phyloP scores from a whole-genome alignment of 2,113 vertebrate species.

The Machaerirhynchus nigripectus region DNA sequence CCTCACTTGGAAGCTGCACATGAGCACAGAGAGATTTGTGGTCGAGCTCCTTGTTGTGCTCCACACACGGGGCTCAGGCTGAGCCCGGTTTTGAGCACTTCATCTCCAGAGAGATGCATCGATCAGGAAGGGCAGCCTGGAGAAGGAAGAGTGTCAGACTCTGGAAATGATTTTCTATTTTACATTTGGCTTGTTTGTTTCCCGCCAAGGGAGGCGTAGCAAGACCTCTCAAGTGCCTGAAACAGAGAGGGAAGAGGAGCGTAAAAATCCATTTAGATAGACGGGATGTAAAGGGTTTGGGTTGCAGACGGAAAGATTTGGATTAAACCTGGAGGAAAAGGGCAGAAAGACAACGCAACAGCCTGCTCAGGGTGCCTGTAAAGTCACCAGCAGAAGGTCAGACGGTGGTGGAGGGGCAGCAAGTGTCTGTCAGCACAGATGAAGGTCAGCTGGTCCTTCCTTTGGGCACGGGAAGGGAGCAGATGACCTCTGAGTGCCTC shows the following conservation, averaged over 20 bases:
- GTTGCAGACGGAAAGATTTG: background rate
- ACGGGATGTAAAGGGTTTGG: background rate
- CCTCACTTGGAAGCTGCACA: background rate
- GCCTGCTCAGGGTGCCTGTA: background rate
- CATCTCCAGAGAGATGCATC: background rate
- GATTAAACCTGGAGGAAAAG: background rate
- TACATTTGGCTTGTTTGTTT: background rate
- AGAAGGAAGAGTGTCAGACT: background rate
- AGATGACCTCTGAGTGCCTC: background rate
- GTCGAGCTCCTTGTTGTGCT: background rate
- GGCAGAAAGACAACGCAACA: background rate
- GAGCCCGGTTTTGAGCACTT: background rate
- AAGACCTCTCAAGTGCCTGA: background rate
- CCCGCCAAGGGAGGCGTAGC: background rate
- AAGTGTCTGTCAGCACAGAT: background rate
- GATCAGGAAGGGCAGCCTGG: rapidly evolving
- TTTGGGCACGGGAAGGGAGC: background rate
- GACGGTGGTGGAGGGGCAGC: background rate
- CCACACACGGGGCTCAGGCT: rapidly evolving
- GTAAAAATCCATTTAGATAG: background rate
- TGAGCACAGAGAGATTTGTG: no score
- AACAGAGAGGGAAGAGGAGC: background rate
- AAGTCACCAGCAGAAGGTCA: background rate
- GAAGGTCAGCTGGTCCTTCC: background rate
- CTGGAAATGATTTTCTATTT: background rate